Conservation (phyloP, 1,140 invertebrate species). For the Danaus plexippus region DNA sequence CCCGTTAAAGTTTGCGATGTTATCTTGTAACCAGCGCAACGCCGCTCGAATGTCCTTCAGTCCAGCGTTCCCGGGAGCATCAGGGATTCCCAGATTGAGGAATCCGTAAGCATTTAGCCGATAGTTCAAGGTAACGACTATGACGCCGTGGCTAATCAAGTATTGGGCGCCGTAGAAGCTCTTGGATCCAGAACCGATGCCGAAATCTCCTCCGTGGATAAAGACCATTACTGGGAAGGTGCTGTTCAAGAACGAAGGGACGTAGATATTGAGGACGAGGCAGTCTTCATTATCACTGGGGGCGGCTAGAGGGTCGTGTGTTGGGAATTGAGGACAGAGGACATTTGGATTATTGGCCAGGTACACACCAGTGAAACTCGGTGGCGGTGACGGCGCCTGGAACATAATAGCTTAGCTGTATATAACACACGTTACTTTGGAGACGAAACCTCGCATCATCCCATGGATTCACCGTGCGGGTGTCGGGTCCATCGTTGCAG, state of each 20-base stretch:
- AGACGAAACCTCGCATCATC: too few species aligned
- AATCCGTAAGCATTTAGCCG: slow-evolving; percentile 76
- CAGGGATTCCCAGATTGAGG: slow-evolving; percentile 73
- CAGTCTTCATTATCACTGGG: slow-evolving; percentile 72
- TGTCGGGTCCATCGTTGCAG: too few species aligned
- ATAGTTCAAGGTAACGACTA: slow-evolving; percentile 73
- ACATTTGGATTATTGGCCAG: slow-evolving; percentile 47
- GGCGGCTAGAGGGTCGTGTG: slow-evolving; percentile 43
- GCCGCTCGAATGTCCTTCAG: slow-evolving; percentile 74
- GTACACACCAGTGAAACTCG: slow-evolving; percentile 41
- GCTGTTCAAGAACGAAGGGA: slow-evolving; percentile 54
- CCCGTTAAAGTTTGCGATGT: slow-evolving; percentile 77
- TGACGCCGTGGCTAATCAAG: slow-evolving; percentile 67
- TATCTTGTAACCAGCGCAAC: slow-evolving; percentile 76
- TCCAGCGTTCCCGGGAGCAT: slow-evolving; percentile 63
- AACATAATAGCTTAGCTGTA: slow-evolving; percentile 16
- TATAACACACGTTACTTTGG: too few species aligned
- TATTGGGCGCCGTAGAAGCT: slow-evolving; percentile 70
- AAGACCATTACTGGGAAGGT: slow-evolving; percentile 75
- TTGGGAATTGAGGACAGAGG: slow-evolving; percentile 51
- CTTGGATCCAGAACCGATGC: slow-evolving; percentile 64
- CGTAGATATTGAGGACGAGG: slow-evolving; percentile 75
- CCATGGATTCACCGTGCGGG: too few species aligned
- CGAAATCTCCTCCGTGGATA: slow-evolving; percentile 77
- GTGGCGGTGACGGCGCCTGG: slow-evolving; percentile 49